Evolutionary conservation across 2,797 vertebrate genomes (phyloP).

Genomic region (Schizopygopsis malacanthus): DNA sequence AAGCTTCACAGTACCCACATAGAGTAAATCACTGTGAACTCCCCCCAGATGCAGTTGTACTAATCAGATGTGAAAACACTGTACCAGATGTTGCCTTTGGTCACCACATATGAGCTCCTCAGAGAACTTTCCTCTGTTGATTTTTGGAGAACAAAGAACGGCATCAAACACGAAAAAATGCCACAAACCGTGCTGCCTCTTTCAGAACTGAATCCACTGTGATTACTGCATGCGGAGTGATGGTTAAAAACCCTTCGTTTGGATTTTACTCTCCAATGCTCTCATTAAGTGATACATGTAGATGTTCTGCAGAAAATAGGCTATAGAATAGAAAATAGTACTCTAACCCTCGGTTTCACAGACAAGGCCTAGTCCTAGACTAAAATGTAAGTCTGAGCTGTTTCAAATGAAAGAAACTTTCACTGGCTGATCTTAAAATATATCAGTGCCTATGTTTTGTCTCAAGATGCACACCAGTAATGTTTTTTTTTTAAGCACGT

Average conservation of each 20-base stretch:
- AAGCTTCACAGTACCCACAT: slow-evolving; percentile 35
- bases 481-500: no score
- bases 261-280: background rate
- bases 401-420: no score
- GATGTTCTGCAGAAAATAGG: background rate
- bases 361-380: no score
- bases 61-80: slow-evolving; percentile 48
- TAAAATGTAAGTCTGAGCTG: no score
- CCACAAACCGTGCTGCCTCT: background rate
- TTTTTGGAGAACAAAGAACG: slow-evolving; percentile 42
- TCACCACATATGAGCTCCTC: slow-evolving; percentile 30
- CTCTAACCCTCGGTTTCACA: background rate
- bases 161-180: slow-evolving; percentile 68
- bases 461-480: no score
- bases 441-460: no score
- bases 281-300: slow-evolving; percentile 19
- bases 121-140: slow-evolving; percentile 37
- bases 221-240: background rate
- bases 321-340: background rate
- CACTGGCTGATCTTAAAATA: no score
- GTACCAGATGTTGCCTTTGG: slow-evolving; percentile 46
- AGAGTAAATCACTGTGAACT: slow-evolving; percentile 39
- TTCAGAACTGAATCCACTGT: slow-evolving; percentile 9
- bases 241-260: background rate
- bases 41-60: slow-evolving; percentile 36